A percentile compares a stretch with the other conserved stretches of the same genome.
These are phyloP conservation scores for Notechis scutatus DNA, from an alignment of 2,113 vertebrate species.

Conservation along the genomic window DNA sequence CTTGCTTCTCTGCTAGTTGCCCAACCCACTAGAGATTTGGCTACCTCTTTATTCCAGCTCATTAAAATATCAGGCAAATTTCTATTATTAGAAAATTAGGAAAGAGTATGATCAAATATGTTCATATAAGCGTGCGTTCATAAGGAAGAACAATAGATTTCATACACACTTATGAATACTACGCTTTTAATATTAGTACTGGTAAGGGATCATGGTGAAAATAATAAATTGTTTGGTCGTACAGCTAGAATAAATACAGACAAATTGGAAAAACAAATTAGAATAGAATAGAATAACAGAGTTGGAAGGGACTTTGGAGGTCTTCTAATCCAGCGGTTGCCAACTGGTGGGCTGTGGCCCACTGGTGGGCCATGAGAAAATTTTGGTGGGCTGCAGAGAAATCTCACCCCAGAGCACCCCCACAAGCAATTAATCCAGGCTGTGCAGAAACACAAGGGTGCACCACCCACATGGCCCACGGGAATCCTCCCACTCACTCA, in stretches of 20 bases:
- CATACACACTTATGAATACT: not conserved
- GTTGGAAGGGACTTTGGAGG: too few relatives aligned
- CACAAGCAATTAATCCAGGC: too few relatives aligned
- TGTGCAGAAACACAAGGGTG: too few relatives aligned
- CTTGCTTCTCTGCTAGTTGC: constrained; percentile 59
- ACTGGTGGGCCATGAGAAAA: too few relatives aligned
- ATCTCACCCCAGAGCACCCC: too few relatives aligned
- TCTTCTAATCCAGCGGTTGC: too few relatives aligned
- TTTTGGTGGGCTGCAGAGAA: too few relatives aligned
- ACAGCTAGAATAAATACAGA: not conserved
- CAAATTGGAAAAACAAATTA: not conserved
- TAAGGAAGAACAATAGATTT: not conserved
- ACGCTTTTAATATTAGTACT: not conserved
- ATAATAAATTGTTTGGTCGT: not conserved
- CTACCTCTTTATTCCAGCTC: constrained; percentile 54
- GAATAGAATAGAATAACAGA: too few relatives aligned
- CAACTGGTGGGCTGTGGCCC: too few relatives aligned
- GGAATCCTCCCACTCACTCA: too few relatives aligned
- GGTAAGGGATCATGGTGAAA: not conserved
- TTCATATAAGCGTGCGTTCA: too few relatives aligned
- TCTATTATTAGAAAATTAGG: constrained; percentile 41
- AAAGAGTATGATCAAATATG: not conserved
- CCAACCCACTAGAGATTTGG: constrained; percentile 27
- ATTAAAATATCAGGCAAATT: constrained; percentile 34
- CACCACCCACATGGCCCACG: too few relatives aligned